phyloP scores from a whole-genome alignment of 2,888 invertebrate genomes.

The Alentia gelatinosa region DNA sequence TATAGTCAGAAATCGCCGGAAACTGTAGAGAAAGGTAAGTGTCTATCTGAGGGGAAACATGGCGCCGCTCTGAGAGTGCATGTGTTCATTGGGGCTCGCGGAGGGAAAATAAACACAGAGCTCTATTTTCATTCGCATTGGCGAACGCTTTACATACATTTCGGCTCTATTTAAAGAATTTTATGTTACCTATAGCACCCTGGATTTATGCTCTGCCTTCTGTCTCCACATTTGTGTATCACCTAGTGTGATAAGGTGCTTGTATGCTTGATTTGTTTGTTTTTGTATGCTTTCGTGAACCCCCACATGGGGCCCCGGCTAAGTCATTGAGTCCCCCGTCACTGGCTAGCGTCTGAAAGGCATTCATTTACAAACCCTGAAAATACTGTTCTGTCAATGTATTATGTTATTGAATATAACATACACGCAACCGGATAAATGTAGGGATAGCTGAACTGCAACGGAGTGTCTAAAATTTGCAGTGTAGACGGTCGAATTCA shows the following conservation, averaged over 20 bases:
- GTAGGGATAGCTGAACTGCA: no score
- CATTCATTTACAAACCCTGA: background rate
- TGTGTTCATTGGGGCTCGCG: conserved; percentile 35
- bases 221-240: background rate
- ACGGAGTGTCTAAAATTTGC: no score
- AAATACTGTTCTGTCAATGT: no score
- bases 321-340: background rate
- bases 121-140: background rate
- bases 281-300: background rate
- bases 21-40: conserved; percentile 19
- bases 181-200: background rate
- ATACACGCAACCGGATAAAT: no score
- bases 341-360: background rate
- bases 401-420: no score
- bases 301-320: background rate
- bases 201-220: background rate
- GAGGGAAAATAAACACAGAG: background rate
- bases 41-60: background rate
- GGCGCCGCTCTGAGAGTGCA: conserved; percentile 25
- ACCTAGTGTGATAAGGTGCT: background rate
- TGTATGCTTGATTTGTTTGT: background rate
- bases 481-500: no score
- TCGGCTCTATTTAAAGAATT: background rate
- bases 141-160: background rate
- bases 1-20: conserved; percentile 44